These are phyloP conservation scores for Urocolius indicus DNA, from an alignment of 2,113 vertebrate genomes.

Conservation along the genomic window DNA sequence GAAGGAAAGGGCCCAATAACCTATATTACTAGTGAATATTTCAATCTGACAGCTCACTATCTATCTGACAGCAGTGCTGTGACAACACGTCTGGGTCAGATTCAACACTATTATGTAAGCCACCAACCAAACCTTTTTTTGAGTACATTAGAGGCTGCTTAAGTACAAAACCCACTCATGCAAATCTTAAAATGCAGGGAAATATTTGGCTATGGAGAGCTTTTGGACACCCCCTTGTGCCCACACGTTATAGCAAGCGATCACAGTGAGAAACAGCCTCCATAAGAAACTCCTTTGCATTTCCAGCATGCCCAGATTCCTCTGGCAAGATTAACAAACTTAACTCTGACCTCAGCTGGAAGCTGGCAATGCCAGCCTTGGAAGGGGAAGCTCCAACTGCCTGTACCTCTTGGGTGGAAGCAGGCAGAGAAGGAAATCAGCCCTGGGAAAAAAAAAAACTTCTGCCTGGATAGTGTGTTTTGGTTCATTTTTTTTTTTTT, in stretches of 20 bases:
- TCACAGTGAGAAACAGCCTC: constrained; percentile 45
- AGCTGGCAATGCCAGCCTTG: neutral
- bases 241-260: constrained; percentile 62
- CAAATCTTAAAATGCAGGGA: constrained; percentile 67
- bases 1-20: constrained; percentile 61
- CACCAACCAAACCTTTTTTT: constrained; percentile 69
- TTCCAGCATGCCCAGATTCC: constrained; percentile 33
- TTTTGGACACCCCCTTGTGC: constrained; percentile 69
- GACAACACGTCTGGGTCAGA: constrained; percentile 72
- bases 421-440: neutral
- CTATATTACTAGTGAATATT: constrained; percentile 61
- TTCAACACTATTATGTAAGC: constrained; percentile 70
- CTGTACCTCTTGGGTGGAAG: neutral
- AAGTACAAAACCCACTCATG: constrained; percentile 72
- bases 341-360: constrained; percentile 56
- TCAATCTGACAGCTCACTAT: constrained; percentile 67
- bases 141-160: constrained; percentile 68
- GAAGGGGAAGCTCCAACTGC: constrained; percentile 17
- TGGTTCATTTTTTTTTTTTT: neutral
- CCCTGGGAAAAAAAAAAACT: neutral
- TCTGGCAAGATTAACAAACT: constrained; percentile 28
- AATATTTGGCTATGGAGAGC: constrained; percentile 64
- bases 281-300: constrained; percentile 64
- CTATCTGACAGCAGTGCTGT: constrained; percentile 65
- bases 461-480: neutral